Evolutionary conservation across 2,113 vertebrate species (phyloP), one percentile per base, ranked within the genome.

Genomic region (Panthera leo): DNA sequence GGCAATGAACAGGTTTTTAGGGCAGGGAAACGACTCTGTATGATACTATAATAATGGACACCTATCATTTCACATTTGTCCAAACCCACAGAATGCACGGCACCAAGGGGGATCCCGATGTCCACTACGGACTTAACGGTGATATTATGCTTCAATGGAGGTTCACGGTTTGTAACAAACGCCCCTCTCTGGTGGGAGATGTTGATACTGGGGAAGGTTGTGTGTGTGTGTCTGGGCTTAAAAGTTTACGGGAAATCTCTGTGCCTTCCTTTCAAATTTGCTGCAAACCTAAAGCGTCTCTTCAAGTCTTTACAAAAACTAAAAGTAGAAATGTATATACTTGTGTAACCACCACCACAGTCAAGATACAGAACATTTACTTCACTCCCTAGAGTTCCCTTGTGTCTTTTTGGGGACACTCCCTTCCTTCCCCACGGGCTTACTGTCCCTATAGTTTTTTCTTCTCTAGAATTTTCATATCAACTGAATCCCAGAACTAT

Each of bases 181-280:
- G n/a, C 23, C 1, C 55, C 53, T 39, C n/a, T 39, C n/a, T 29
- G 27, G n/a, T 61, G 14, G 80, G 80, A 39, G 23, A 39, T 39
- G n/a, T 61, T 10, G 53, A 36, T 15, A 13, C 23, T 16, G 25
- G n/a, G 23, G 12, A 13, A 58, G 34, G n/a, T 21, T 7, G 16
- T n/a, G 2, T 5, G 1, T n/a, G 76, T 53, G 8, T 42, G 1
- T 42, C 5, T 0, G 71, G 21, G 21, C 10, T 73, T 25, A 25
- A 13, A 14, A 39, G 75, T 48, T 45, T 48, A 82, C 16, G 34
- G 51, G 78, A n/a, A 82, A 58, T 53, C 51, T 58, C 79, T 58
- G 79, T 58, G 15, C 12, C 21, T 82, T 58, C 51, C 34, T 82
- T 34, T 82, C 79, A 58, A 58, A 36, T 36, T 36, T 36, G 79